Percentiles rank a stretch among this genome's conserved stretches.
Evolutionary conservation across 1,140 invertebrate genomes (phyloP).

Genomic region (Chironomus tepperi): DNA sequence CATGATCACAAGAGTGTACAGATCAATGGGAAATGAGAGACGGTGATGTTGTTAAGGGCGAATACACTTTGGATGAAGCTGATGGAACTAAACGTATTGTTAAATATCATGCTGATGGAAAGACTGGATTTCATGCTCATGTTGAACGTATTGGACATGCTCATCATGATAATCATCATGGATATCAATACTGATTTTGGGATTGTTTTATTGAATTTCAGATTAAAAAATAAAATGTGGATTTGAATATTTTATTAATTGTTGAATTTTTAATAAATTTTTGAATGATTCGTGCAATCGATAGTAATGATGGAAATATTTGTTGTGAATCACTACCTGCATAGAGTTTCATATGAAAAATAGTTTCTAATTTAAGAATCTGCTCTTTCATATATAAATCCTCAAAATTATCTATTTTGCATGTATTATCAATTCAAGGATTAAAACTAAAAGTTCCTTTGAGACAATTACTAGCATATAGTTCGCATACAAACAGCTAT

Average conservation of each 20-base stretch:
- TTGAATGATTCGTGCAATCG: neutral
- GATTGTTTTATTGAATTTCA: neutral
- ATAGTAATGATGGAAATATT: neutral
- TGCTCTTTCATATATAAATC: too few relatives aligned
- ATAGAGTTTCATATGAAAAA: too few relatives aligned
- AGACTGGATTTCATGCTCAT: constrained; percentile 47
- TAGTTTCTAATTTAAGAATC: too few relatives aligned
- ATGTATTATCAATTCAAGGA: too few relatives aligned
- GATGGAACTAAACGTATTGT: constrained; percentile 51
- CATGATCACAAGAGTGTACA: constrained; percentile 62
- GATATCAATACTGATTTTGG: neutral
- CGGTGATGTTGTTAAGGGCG: constrained; percentile 52
- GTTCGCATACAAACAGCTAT: too few relatives aligned
- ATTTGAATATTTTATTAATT: too few relatives aligned
- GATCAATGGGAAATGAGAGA: constrained; percentile 52
- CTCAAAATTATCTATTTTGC: too few relatives aligned
- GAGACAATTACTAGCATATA: too few relatives aligned
- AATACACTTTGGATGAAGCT: constrained; percentile 50
- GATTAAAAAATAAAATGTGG: neutral
- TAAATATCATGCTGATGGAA: constrained; percentile 49
- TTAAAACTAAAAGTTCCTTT: too few relatives aligned
- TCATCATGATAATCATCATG: constrained; percentile 32
- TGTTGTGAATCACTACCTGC: neutral
- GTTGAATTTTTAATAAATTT: neutral
- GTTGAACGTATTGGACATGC: constrained; percentile 47